Percentiles rank a stretch among this genome's conserved stretches.
Evolutionary conservation across 2,888 invertebrate species (phyloP).

Genomic region (Conus canariensis): DNA sequence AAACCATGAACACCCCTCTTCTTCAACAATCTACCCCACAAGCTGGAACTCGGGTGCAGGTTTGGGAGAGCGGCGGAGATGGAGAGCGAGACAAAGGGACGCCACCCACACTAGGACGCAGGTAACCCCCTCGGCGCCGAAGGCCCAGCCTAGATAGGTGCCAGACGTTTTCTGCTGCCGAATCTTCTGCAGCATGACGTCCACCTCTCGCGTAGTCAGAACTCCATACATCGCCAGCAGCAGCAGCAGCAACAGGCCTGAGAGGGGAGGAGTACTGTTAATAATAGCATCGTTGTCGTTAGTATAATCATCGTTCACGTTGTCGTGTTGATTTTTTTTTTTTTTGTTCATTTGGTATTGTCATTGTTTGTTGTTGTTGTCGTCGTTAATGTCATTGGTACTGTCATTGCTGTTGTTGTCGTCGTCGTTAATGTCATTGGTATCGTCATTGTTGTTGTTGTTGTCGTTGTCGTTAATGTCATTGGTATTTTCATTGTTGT

Average conservation of each 20-base stretch:
- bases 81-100: not conserved
- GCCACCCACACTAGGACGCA: not conserved
- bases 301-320: no score
- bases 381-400: no score
- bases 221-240: not conserved
- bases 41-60: not conserved
- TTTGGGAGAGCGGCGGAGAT: not conserved
- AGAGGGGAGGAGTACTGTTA: not conserved
- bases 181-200: not conserved
- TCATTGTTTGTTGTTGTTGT: no score
- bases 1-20: not conserved
- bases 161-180: not conserved
- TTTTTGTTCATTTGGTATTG: no score
- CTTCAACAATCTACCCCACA: not conserved
- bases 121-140: slow-evolving; percentile 32
- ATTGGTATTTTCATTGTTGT: no score
- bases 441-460: no score
- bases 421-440: no score
- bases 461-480: no score
- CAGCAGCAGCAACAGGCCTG: slow-evolving; percentile 2
- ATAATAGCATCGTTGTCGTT: no score
- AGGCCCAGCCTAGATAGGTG: slow-evolving; percentile 33
- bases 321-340: no score
- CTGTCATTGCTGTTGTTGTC: no score
- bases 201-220: not conserved